Evolutionary conservation across 2,797 vertebrate genomes (phyloP).

Genomic region (Leucoraja ocellata): DNA sequence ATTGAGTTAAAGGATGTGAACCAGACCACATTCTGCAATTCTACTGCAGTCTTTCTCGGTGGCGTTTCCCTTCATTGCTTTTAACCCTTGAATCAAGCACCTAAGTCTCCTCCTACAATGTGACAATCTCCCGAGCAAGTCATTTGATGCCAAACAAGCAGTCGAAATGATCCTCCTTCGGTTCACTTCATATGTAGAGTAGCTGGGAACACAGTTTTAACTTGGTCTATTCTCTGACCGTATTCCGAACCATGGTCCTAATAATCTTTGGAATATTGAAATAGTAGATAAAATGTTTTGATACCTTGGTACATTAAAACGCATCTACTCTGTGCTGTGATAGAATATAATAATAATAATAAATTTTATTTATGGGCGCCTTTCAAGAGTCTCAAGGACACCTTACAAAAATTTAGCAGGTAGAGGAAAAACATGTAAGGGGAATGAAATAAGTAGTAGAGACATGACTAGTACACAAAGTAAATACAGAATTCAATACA

Average conservation of each 20-base stretch:
- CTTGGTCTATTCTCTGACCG: not conserved
- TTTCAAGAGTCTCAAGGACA: too few species aligned
- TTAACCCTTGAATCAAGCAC: not conserved
- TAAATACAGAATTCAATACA: too few species aligned
- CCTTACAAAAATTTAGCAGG: too few species aligned
- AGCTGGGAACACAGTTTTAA: not conserved
- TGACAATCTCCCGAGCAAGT: not conserved
- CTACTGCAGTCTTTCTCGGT: too few species aligned
- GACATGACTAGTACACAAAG: too few species aligned
- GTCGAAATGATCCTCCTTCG: not conserved
- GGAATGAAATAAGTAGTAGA: too few species aligned
- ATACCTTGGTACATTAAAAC: not conserved
- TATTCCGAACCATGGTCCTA: not conserved
- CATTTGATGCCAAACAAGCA: not conserved
- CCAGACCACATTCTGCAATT: not conserved
- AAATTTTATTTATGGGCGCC: too few species aligned
- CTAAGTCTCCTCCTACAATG: not conserved
- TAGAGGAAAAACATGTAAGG: too few species aligned
- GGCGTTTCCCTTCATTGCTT: not conserved
- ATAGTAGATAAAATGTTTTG: not conserved
- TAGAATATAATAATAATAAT: too few species aligned
- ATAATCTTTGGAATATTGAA: not conserved
- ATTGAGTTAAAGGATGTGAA: not conserved
- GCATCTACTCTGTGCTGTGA: not conserved
- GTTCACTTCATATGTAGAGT: not conserved